Evolutionary conservation across 2,888 invertebrate species (phyloP).

Genomic region (Electrophaes corylata): DNA sequence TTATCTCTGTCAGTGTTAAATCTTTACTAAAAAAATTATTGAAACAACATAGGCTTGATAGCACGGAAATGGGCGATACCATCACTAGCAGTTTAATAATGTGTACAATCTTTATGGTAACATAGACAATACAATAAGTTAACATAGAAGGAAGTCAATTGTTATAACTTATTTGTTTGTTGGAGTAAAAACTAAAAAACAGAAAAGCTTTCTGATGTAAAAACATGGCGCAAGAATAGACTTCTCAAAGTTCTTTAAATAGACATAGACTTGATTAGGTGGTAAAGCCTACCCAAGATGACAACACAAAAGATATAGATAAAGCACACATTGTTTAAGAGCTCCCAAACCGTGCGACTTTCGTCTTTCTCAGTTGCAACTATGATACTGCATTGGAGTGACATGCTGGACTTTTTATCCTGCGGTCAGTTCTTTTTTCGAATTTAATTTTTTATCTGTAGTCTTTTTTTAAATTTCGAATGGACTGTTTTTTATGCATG

Average conservation of each 20-base stretch:
- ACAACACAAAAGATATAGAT: constrained; percentile 58
- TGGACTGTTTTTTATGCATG: not conserved
- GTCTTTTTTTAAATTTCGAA: constrained; percentile 1
- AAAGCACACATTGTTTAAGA: constrained; percentile 60
- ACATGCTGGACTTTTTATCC: constrained; percentile 77
- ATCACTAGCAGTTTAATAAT: no score
- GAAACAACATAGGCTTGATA: no score
- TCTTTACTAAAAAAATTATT: no score
- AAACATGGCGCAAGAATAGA: constrained; percentile 18
- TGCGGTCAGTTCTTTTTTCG: constrained; percentile 71
- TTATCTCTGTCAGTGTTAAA: no score
- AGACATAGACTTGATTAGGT: constrained; percentile 19
- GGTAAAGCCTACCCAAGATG: constrained; percentile 33
- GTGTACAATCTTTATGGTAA: not conserved
- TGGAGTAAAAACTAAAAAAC: not conserved
- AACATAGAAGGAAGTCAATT: not conserved
- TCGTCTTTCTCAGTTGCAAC: constrained; percentile 70
- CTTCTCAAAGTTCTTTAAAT: constrained; percentile 31
- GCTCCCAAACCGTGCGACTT: constrained; percentile 61
- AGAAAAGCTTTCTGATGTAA: constrained; percentile 4
- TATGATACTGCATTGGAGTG: constrained; percentile 80
- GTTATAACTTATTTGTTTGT: not conserved
- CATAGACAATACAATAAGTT: not conserved
- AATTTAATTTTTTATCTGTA: constrained; percentile 1
- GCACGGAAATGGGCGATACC: no score